Base-by-base conservation (phyloP, 1,140 invertebrate genomes). In the Panulirus ornatus region DNA sequence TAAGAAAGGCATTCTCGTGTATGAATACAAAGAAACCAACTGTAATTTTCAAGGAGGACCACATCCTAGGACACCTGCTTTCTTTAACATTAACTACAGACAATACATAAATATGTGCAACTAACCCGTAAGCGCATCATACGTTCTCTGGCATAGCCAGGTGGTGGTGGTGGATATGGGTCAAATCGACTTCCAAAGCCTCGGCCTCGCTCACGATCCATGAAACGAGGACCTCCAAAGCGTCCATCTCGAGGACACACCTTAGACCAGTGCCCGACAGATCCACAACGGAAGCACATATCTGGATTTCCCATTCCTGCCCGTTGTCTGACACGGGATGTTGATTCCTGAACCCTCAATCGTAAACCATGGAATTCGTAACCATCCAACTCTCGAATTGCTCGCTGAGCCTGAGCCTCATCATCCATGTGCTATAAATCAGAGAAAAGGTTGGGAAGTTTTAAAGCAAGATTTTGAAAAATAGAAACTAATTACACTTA, bases 261-360 rank as follows among this genome's bases (percentile, higher is more conserved):
- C 66, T 92, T 92, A 0, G 92, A 92, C 92, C 92, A 92, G 47
- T 92, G 92, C 16, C 92, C 92, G 3, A 85, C 85, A 5, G 92
- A 92, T 0, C 92, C 92, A 86, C 92, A 92, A 22, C 91, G 86
- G 86, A 91, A 92, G 47, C 91, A 92, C 85, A 91, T 91, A 82
- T 92, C 91, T 44, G 91, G 91, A 51, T 92, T 92, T 38, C 91
- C 91, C 91, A 92, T 92, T 19, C 91, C 91, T 6, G 91, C 89
- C 11, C 88, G 86, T 34, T 92, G 91, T 36, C 91, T 66, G 11
- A 92, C 91, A 19, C 89, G 84, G 6, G 91, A 92, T 16, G 91
- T 92, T 40, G 89, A 91, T 30, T 92, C 91, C 63, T 92, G 91
- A 30, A 92, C 91, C 6, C 91, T 58, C 36, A 92, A 47, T 19